Base-by-base conservation (phyloP, 2,113 vertebrate genomes). In the Nesoenas mayeri region DNA sequence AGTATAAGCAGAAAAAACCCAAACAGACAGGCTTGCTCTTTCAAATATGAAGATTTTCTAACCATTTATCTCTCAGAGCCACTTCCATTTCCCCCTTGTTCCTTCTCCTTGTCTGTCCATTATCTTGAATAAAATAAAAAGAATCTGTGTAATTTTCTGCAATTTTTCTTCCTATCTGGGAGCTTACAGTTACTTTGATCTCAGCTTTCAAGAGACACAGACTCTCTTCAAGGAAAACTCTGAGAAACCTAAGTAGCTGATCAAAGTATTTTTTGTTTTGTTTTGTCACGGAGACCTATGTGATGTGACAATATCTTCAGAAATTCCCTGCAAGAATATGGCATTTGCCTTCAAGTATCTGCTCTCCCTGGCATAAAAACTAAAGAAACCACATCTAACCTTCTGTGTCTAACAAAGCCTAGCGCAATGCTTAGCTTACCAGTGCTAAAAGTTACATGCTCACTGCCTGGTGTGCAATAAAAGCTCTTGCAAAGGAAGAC, bases 171-270 rank as follows among this genome's bases (percentile, higher is more conserved):
- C 89, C 91, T 29, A 94, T 93, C 91, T 93, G 84, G 92, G 93
- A 96, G 89, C 89, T 96, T 98, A 98, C 97, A 97, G 96, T 96
- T 96, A 98, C 98, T 99, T 99, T 99, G 98, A 99, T 99, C 98
- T 98, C 79, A 84, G 96, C 95, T 98, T 98, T 98, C 97, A 98
- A 91, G 98, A 98, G 88, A 97, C 73, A 91, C 42, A 74, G 89
- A 85, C 93, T 94, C 88, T 97, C 91, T 97, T 95, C 91, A 89
- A 95, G 96, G 92, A 94, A 97, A 97, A 95, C 91, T 81, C 91
- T 64, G 85, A 98, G 97, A 97, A 98, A 97, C 77, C 32, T 95
- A 98, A 98, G 98, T 97, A 97, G 91, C 87, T 98, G 98, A 99
- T 99, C 98, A 99, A 99, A 99, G 98, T 98, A 94, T 36, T 57